phyloP scores from a whole-genome alignment of 2,113 vertebrate species.

The Rhea pennata region DNA sequence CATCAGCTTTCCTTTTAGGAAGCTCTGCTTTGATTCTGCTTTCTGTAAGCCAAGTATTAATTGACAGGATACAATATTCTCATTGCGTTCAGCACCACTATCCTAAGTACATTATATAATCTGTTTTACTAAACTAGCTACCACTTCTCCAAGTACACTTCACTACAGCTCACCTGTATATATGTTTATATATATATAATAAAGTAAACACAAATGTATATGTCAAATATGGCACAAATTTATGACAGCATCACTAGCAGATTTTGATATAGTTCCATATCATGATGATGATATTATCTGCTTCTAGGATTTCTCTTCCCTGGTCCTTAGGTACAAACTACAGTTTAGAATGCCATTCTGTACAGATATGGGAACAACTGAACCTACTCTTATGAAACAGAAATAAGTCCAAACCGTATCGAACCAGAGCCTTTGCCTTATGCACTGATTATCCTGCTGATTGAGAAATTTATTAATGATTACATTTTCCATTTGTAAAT shows the following conservation, averaged over 20 bases:
- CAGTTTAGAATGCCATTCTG: background rate
- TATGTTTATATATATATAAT: no score
- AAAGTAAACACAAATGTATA: no score
- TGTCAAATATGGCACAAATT: background rate
- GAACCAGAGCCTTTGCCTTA: background rate
- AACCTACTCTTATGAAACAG: background rate
- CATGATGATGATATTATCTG: background rate
- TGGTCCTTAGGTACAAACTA: background rate
- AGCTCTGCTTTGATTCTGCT: background rate
- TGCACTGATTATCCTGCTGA: background rate
- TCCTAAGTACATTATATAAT: background rate
- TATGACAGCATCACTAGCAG: background rate
- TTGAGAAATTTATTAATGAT: background rate
- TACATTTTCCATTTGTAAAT: background rate
- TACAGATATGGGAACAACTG: background rate
- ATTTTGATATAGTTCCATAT: background rate
- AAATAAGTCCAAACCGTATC: background rate
- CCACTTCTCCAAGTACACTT: background rate
- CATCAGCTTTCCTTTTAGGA: background rate
- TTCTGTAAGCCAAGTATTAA: background rate
- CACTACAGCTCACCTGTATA: accelerated
- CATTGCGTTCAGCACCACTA: background rate
- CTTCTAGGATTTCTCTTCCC: background rate
- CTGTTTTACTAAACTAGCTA: background rate
- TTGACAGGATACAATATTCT: background rate